Conservation (phyloP, 2,113 vertebrate genomes). For the Silurus glanis region DNA sequence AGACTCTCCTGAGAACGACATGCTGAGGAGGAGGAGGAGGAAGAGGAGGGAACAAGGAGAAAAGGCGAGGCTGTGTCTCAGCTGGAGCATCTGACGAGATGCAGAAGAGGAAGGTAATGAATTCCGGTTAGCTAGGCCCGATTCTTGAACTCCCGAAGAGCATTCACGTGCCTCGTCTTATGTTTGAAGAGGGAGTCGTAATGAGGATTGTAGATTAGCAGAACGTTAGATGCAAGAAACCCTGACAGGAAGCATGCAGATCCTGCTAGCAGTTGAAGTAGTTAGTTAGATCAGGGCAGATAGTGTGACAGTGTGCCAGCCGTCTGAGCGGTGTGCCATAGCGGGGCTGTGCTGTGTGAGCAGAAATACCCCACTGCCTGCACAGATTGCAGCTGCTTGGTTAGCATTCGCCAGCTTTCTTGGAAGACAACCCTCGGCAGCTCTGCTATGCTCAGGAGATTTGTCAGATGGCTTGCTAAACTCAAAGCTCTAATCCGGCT, state of each 20-base stretch:
- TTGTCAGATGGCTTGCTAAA: neutral
- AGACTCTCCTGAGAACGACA: conserved; percentile 12
- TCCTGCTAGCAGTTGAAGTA: neutral
- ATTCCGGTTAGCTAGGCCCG: conserved; percentile 1
- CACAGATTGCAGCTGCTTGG: neutral
- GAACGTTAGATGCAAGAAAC: neutral
- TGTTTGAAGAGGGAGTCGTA: neutral
- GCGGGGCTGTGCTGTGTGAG: neutral
- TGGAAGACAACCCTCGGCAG: neutral
- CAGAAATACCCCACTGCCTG: neutral
- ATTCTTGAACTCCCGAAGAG: conserved; percentile 1
- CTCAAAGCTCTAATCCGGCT: neutral
- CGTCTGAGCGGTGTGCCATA: too few relatives aligned
- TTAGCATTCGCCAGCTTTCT: neutral
- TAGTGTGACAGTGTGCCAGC: neutral
- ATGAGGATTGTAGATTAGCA: neutral
- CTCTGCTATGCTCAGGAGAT: neutral
- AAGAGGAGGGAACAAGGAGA: conserved; percentile 3
- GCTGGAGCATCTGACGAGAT: neutral
- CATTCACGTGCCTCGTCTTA: neutral
- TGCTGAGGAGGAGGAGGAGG: neutral
- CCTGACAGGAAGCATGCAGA: neutral
- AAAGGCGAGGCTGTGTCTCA: neutral
- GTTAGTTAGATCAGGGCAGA: neutral
- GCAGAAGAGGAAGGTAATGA: neutral